phyloP scores from a whole-genome alignment of 2,888 invertebrate genomes.

The Ennomos erosarius region DNA sequence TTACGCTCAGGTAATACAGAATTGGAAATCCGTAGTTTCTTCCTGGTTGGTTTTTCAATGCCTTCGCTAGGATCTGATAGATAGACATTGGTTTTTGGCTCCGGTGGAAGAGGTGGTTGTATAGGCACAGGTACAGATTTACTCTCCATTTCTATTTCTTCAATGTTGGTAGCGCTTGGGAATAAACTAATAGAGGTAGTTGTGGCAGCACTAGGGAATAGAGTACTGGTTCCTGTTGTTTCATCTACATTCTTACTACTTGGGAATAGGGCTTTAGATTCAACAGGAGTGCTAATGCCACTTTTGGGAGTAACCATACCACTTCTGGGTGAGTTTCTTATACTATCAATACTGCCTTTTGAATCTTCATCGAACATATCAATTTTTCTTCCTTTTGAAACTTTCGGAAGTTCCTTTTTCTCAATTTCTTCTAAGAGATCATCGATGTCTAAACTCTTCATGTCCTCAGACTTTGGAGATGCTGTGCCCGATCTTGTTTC shows the following conservation, averaged over 20 bases:
- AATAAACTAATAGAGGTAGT: constrained; percentile 51
- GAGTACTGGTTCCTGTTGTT: constrained; percentile 39
- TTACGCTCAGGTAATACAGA: constrained; percentile 72
- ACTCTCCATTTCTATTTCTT: constrained; percentile 48
- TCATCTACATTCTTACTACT: constrained; percentile 29
- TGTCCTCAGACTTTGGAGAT: constrained; percentile 55
- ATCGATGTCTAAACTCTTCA: constrained; percentile 57
- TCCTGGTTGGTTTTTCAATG: constrained; percentile 58
- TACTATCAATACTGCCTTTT: constrained; percentile 49
- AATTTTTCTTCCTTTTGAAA: constrained; percentile 51
- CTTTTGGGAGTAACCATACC: constrained; percentile 41
- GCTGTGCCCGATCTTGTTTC: constrained; percentile 54
- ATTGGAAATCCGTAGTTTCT: constrained; percentile 76
- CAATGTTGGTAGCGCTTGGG: constrained; percentile 52
- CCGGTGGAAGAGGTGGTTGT: constrained; percentile 41
- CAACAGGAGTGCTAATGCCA: constrained; percentile 51
- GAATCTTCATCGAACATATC: constrained; percentile 54
- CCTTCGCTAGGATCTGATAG: constrained; percentile 58
- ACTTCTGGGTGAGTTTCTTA: constrained; percentile 56
- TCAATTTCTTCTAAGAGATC: constrained; percentile 75
- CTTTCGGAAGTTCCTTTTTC: constrained; percentile 71
- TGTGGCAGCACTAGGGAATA: constrained; percentile 62
- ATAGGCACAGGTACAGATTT: constrained; percentile 37
- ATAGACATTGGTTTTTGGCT: constrained; percentile 73
- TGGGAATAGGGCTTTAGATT: constrained; percentile 32